Evolutionary conservation across 2,797 vertebrate genomes (phyloP), one percentile per base, ranked within the genome.

Genomic region (Neoniphon sammara): DNA sequence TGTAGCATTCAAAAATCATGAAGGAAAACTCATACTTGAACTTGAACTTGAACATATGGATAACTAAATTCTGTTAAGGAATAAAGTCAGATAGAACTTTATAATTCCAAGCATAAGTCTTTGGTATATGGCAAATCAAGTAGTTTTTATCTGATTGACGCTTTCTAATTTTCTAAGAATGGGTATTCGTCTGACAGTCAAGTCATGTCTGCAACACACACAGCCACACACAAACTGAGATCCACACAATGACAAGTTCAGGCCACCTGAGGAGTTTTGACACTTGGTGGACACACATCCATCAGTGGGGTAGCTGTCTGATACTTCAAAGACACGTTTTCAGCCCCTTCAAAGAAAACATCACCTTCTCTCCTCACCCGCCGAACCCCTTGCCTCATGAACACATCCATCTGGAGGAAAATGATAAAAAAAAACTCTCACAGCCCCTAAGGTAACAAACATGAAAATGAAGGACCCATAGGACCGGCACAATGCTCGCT

Each of bases 291-390:
- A 66, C 49, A 50, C 20, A 60, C 21, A 34, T 57, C 42, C 34
- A 61, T 66, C 58, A 36, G 34, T 46, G 39, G 59, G 60, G 66
- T 25, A 44, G 42, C 34, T 42, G 55, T 70, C 49, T 75, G 58
- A 64, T 42, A 82, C 69, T 74, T 82, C 79, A 90, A 89, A 86
- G 71, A 66, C 66, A 6, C 10, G 21, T 76, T 54, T 64, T 52
- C 9, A 70, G 39, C 18, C 10, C 1, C 61, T 64, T 64, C 21
- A 66, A 80, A 71, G 21, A 77, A 67, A 67, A 58, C 52, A 60
- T 59, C 23, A 73, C 7, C 25, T 20, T 62, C 58, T 66, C 66
- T 64, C 18, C 6, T 56, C 23, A 73, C 73, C 49, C 73, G 59
- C 70, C 52, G 31, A 72, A 80, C 81, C 75, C 77, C 57, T 71